These are phyloP conservation scores for Euglossa dilemma DNA, from an alignment of 1,140 invertebrate species.

Conservation along the genomic window DNA sequence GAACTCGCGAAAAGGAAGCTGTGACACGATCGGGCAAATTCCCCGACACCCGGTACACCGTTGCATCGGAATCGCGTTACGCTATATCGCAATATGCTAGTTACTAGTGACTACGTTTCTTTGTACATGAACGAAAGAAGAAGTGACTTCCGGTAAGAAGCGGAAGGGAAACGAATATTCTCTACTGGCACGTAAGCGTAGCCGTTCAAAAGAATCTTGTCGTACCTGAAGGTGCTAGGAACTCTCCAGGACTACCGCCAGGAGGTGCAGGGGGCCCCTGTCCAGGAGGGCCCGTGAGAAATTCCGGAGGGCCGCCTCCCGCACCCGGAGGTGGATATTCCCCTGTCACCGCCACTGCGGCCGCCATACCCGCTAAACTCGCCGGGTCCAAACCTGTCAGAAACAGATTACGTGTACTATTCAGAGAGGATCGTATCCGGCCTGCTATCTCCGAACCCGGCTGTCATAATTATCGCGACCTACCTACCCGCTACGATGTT, in stretches of 20 bases:
- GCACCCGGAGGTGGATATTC: slow-evolving; percentile 86
- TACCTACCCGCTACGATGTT: slow-evolving; percentile 65
- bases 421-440: slow-evolving; percentile 77
- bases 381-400: slow-evolving; percentile 87
- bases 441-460: slow-evolving; percentile 76
- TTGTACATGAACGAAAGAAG: background rate
- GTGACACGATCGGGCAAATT: too few species aligned
- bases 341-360: slow-evolving; percentile 84
- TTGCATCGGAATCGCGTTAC: background rate
- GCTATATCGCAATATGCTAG: background rate
- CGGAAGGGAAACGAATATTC: too few species aligned
- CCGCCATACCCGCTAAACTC: slow-evolving; percentile 86
- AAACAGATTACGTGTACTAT: slow-evolving; percentile 78
- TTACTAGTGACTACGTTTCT: background rate
- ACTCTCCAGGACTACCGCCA: slow-evolving; percentile 81
- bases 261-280: slow-evolving; percentile 84
- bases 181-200: slow-evolving; percentile 9
- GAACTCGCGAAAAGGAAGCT: background rate
- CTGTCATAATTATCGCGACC: slow-evolving; percentile 69
- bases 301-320: slow-evolving; percentile 83
- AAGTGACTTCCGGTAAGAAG: background rate
- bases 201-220: slow-evolving; percentile 49
- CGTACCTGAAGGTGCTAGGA: slow-evolving; percentile 81
- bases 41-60: background rate
- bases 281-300: slow-evolving; percentile 83